phyloP scores from a whole-genome alignment of 1,140 invertebrate genomes.

The Tachypleus tridentatus region DNA sequence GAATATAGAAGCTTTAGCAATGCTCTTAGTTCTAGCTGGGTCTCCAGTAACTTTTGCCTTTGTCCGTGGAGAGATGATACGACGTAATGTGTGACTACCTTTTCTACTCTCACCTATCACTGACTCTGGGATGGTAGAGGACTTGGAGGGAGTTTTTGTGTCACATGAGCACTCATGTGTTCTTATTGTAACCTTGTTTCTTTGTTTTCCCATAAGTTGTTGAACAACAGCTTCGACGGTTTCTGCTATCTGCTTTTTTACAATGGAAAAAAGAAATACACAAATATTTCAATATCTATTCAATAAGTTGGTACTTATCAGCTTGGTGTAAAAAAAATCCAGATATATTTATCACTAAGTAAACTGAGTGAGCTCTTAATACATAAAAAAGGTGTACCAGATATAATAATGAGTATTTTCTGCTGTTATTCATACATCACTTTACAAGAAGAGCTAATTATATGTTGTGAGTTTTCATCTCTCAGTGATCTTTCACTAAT shows the following conservation, averaged over 20 bases:
- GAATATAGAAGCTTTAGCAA: slow-evolving; percentile 15
- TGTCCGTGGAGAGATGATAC: slow-evolving; percentile 27
- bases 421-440: too few relatives aligned
- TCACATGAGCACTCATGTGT: slow-evolving; percentile 27
- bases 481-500: too few relatives aligned
- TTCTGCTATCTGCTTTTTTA: slow-evolving; percentile 39
- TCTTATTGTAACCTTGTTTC: slow-evolving; percentile 30
- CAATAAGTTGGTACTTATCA: too few relatives aligned
- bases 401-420: too few relatives aligned
- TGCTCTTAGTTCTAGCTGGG: slow-evolving; percentile 10
- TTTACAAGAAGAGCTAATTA: too few relatives aligned
- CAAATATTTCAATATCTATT: too few relatives aligned
- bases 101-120: slow-evolving; percentile 16
- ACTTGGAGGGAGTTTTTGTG: slow-evolving; percentile 10
- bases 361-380: too few relatives aligned
- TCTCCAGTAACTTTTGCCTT: slow-evolving; percentile 30
- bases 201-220: slow-evolving; percentile 75
- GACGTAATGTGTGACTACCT: slow-evolving; percentile 24
- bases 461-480: too few relatives aligned
- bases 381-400: too few relatives aligned
- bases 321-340: too few relatives aligned
- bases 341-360: too few relatives aligned
- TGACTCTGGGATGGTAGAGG: slow-evolving; percentile 4
- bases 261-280: too few relatives aligned
- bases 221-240: slow-evolving; percentile 75